These are phyloP conservation scores for Ceratina australensis DNA, from an alignment of 1,140 invertebrate genomes.

Conservation along the genomic window DNA sequence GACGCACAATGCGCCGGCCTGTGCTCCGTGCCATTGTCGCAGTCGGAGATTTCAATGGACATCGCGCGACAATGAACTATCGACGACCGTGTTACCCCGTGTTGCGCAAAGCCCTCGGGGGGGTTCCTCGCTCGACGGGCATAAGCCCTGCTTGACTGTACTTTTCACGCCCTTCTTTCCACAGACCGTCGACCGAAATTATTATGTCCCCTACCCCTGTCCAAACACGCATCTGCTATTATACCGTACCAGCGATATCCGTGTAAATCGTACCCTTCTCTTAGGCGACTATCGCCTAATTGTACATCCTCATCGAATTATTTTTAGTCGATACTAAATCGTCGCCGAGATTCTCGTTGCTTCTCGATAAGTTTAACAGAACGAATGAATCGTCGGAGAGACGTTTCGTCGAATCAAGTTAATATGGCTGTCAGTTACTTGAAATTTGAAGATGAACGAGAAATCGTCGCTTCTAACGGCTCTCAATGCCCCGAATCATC, in stretches of 20 bases:
- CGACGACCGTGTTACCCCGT: slow-evolving; percentile 59
- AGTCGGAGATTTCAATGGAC: slow-evolving; percentile 70
- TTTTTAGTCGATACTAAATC: neutral
- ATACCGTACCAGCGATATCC: slow-evolving; percentile 10
- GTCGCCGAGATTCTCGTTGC: neutral
- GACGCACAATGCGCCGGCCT: slow-evolving; percentile 67
- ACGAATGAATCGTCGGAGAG: no score
- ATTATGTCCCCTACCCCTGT: slow-evolving; percentile 48
- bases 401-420: no score
- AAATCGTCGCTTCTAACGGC: no score
- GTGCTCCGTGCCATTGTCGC: slow-evolving; percentile 58
- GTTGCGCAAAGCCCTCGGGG: slow-evolving; percentile 67
- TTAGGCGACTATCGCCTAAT: neutral
- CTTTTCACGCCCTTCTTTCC: slow-evolving; percentile 76
- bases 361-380: no score
- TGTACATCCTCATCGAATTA: neutral
- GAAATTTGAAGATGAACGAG: no score
- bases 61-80: slow-evolving; percentile 76
- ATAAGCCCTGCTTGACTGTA: slow-evolving; percentile 75
- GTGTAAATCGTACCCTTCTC: neutral
- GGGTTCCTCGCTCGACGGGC: slow-evolving; percentile 42
- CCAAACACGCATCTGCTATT: slow-evolving; percentile 51
- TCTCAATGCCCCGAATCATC: no score
- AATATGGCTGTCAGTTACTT: no score
- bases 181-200: slow-evolving; percentile 41